These are phyloP conservation scores for Peromyscus polionotus DNA, from an alignment of 2,113 vertebrate genomes.

Conservation along the genomic window DNA sequence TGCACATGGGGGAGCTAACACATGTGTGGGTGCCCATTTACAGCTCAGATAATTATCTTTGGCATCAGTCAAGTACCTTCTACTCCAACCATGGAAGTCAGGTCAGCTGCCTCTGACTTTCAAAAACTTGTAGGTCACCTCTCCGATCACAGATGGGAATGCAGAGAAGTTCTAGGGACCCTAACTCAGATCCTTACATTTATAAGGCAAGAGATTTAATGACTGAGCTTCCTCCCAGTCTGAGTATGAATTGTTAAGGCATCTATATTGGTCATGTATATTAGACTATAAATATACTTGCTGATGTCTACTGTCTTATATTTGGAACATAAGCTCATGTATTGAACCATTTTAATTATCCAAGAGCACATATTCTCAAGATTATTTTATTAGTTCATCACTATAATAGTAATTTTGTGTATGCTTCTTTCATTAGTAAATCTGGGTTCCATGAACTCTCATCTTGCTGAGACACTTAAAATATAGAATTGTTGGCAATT, in stretches of 20 bases:
- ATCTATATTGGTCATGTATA: background rate
- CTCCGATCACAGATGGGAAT: background rate
- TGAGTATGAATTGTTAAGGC: background rate
- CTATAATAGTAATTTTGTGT: background rate
- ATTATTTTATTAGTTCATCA: background rate
- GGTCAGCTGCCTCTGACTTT: background rate
- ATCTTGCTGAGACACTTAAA: conserved; percentile 36
- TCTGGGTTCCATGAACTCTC: background rate
- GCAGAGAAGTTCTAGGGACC: too few species aligned
- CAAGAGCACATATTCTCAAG: background rate
- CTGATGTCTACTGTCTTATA: conserved; percentile 1
- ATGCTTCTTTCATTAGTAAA: conserved; percentile 37
- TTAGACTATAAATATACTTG: background rate
- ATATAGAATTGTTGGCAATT: background rate
- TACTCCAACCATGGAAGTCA: background rate
- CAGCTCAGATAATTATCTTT: too few species aligned
- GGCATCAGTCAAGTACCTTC: background rate
- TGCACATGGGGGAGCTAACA: background rate
- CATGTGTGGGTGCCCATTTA: background rate
- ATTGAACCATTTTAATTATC: conserved; percentile 6
- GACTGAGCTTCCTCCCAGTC: background rate
- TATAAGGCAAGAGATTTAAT: background rate
- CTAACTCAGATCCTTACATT: background rate
- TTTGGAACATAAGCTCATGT: background rate
- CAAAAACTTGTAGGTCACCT: background rate